These are phyloP conservation scores for Hoplostethus mediterraneus DNA, from an alignment of 2,797 vertebrate species.

Conservation along the genomic window DNA sequence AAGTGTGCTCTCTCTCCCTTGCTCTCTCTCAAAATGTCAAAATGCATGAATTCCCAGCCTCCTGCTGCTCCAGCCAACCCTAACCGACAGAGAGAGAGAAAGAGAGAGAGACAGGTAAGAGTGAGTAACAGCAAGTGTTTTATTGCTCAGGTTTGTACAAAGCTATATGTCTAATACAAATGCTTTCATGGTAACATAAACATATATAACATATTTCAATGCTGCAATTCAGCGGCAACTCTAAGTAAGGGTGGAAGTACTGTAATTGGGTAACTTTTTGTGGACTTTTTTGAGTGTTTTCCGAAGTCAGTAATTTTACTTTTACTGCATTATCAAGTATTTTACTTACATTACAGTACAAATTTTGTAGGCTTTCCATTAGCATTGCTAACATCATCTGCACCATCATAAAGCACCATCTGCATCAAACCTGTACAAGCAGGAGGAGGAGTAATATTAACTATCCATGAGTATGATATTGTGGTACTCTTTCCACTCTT, in stretches of 20 bases:
- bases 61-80: background rate
- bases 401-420: too few relatives aligned
- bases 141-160: background rate
- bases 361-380: background rate
- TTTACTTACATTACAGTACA: background rate
- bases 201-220: constrained; percentile 11
- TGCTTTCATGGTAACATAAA: constrained; percentile 35
- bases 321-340: constrained; percentile 4
- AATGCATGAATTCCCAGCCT: background rate
- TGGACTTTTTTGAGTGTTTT: too few relatives aligned
- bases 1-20: too few relatives aligned
- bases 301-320: constrained; percentile 12
- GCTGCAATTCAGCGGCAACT: constrained; percentile 25
- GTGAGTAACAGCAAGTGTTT: too few relatives aligned
- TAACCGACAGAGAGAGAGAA: background rate
- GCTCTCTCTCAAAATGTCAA: background rate
- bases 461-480: too few relatives aligned
- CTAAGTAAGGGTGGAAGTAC: too few relatives aligned
- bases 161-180: constrained; percentile 29
- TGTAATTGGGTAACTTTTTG: too few relatives aligned
- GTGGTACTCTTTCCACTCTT: too few relatives aligned
- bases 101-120: background rate
- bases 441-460: too few relatives aligned
- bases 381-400: too few relatives aligned
- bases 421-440: too few relatives aligned